A percentile compares a stretch with the other conserved stretches of the same genome.
These are phyloP conservation scores for Pholis gunnellus DNA, from an alignment of 2,113 vertebrate genomes.

Conservation along the genomic window DNA sequence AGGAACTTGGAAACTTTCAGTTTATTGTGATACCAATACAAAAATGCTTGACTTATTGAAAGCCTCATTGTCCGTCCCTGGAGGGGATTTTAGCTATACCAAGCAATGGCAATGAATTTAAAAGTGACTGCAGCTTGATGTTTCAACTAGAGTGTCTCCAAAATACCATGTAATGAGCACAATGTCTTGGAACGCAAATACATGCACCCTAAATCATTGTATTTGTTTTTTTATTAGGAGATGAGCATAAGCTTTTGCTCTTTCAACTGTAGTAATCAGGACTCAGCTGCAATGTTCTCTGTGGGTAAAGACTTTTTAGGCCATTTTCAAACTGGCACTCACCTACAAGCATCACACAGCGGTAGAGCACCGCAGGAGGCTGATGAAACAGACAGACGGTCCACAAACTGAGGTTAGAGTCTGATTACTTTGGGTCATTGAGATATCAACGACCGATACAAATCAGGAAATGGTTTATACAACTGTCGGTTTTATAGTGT, in stretches of 20 bases:
- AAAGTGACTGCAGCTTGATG: slow-evolving; percentile 28
- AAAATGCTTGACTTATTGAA: slow-evolving; percentile 25
- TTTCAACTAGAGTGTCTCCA: slow-evolving; percentile 28
- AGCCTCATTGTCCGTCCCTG: slow-evolving; percentile 24
- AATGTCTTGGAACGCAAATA: slow-evolving; percentile 56
- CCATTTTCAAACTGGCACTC: slow-evolving; percentile 4
- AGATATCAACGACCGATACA: not conserved
- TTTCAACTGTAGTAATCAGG: not conserved
- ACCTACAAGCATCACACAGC: slow-evolving; percentile 21
- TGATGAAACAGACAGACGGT: slow-evolving; percentile 30
- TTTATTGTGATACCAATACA: slow-evolving; percentile 8
- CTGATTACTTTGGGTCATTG: slow-evolving; percentile 10
- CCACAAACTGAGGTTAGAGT: slow-evolving; percentile 8
- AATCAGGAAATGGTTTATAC: not conserved
- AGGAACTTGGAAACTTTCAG: slow-evolving; percentile 32
- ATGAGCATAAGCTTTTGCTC: not conserved
- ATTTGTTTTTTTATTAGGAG: not conserved
- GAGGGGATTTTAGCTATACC: slow-evolving; percentile 18
- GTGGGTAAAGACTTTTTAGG: not conserved
- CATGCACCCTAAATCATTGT: not conserved
- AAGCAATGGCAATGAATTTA: slow-evolving; percentile 22
- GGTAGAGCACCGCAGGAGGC: not conserved
- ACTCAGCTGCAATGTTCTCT: not conserved
- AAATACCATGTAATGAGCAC: slow-evolving; percentile 52
- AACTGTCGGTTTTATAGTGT: not conserved